These are phyloP conservation scores for Mesopsocus fuscifrons DNA, from an alignment of 2,888 invertebrate species.

Conservation along the genomic window DNA sequence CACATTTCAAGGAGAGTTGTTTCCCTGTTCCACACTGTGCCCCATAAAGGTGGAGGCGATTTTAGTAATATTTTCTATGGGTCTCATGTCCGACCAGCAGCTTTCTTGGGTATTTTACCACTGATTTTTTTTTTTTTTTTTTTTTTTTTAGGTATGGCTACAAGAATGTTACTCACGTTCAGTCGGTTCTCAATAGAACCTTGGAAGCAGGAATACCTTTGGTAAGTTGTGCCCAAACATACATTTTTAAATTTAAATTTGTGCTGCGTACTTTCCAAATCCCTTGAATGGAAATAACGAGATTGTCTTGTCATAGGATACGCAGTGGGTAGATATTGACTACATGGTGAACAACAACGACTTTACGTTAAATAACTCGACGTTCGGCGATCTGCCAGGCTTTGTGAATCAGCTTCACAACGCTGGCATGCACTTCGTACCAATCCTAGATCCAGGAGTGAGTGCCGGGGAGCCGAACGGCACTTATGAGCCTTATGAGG, in stretches of 20 bases:
- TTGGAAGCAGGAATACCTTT: background rate
- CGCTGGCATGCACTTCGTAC: constrained; percentile 55
- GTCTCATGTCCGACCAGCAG: too few species aligned
- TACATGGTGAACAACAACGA: constrained; percentile 28
- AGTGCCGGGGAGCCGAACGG: constrained; percentile 45
- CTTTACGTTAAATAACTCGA: constrained; percentile 41
- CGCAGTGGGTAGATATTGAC: constrained; percentile 29
- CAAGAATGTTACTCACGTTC: background rate
- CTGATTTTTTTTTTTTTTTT: too few species aligned
- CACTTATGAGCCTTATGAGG: constrained; percentile 54
- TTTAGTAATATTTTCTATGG: too few species aligned
- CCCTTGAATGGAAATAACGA: too few species aligned
- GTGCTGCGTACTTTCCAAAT: too few species aligned
- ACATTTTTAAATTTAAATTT: too few species aligned
- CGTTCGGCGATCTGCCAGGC: constrained; percentile 41
- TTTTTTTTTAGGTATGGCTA: background rate
- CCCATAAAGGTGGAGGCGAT: too few species aligned
- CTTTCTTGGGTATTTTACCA: too few species aligned
- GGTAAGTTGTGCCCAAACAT: too few species aligned
- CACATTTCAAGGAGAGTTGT: too few species aligned
- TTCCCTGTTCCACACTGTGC: too few species aligned
- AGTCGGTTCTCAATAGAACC: background rate
- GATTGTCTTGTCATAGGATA: too few species aligned
- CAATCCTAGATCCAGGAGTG: constrained; percentile 57
- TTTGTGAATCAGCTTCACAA: constrained; percentile 48